These are phyloP conservation scores for Uromys caudimaculatus DNA, from an alignment of 2,797 vertebrate species.

Conservation along the genomic window DNA sequence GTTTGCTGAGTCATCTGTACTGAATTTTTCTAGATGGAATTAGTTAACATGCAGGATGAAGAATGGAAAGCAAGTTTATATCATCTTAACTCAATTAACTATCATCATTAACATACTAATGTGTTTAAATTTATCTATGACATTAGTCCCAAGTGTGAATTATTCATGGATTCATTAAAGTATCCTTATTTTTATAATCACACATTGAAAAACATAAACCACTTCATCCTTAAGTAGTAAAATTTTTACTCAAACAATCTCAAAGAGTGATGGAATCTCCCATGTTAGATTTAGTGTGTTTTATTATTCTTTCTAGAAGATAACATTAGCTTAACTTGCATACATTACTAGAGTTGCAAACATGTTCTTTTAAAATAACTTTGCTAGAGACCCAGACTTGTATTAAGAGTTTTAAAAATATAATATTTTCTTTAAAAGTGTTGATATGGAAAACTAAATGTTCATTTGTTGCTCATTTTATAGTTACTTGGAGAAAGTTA, in stretches of 20 bases:
- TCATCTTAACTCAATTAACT: not conserved
- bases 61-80: slow-evolving; percentile 12
- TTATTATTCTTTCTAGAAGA: not conserved
- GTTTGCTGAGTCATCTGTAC: not conserved
- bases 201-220: slow-evolving; percentile 37
- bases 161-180: slow-evolving; percentile 25
- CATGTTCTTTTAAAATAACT: not conserved
- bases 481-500: not conserved
- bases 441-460: not conserved
- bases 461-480: not conserved
- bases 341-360: not conserved
- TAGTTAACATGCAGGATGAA: not conserved
- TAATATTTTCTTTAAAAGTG: not conserved
- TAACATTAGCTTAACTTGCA: not conserved
- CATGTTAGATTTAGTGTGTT: not conserved
- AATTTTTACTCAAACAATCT: slow-evolving; percentile 58
- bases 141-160: slow-evolving; percentile 7
- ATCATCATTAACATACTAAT: not conserved
- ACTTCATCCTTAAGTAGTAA: slow-evolving; percentile 32
- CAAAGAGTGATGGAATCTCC: not conserved
- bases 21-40: slow-evolving; percentile 24
- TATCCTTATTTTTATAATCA: slow-evolving; percentile 55
- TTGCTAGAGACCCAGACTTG: not conserved
- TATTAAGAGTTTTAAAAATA: not conserved
- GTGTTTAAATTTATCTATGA: slow-evolving; percentile 34